Base-by-base conservation (phyloP, 2,888 invertebrate genomes). In the Aradus depressus region DNA sequence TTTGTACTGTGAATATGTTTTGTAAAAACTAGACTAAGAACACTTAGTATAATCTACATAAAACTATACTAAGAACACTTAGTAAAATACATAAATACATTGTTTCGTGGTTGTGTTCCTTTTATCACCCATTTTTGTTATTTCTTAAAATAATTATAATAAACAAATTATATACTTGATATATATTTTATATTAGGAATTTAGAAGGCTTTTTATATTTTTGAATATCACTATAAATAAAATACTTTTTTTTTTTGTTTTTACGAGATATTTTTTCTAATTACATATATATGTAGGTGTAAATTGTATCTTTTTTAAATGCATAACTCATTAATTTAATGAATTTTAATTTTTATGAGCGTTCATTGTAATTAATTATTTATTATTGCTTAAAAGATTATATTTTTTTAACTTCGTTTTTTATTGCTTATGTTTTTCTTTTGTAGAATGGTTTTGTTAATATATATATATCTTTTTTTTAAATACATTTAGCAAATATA, bases 1-100 rank as follows among this genome's bases (percentile, higher is more conserved):
- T 60, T 62, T 63, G 63, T 64, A 64, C 63, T 64, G 63, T 63
- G 62, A 64, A 45, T 56, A 51, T 52, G 50, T 55, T 55, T 52
- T 56, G 45, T 56, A 56, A 50, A n/a, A 44, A 38, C 48, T 56
- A 54, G 53, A 54, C 19, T 54, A 56, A 56, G 53, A 56, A 44
- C 49, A 51, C 54, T 56, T 56, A 56, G 53, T 51, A 37, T 51
- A 49, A 53, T 54, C 45, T 54, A 52, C n/a, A n/a, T n/a, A 50
- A n/a, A 44, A 38, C 48, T 56, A 54, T 51, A 54, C 19, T 54
- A 56, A 56, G 53, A 56, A 44, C 49, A 51, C 54, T 56, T 56
- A 56, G 53, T 51, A 37, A 48, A 49, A 53, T 54, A 41, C n/a
- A n/a, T n/a, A n/a, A n/a, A n/a, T 54, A 52, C 54, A 57, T 54